Base-by-base conservation (phyloP, 1,140 invertebrate species). In the Caenorhabditis latens region DNA sequence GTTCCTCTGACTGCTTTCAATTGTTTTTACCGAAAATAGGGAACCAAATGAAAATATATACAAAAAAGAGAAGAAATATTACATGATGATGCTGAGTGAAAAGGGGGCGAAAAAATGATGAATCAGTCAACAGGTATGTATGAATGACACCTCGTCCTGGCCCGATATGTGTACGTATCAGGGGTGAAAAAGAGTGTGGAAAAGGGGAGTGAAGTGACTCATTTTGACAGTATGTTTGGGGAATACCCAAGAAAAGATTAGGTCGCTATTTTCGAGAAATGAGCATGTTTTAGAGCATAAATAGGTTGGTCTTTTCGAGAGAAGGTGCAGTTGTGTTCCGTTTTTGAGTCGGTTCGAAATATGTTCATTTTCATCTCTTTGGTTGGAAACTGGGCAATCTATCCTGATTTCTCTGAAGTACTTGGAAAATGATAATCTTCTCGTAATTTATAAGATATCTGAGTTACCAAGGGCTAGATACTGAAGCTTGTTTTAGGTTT, bases 81-180 rank as follows among this genome's bases (percentile, higher is more conserved):
- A 71, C 24, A 71, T 79, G 43, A 79, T 79, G 43, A 6, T 79
- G 71, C 46, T 21, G 42, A 32, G 65, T 21, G 71, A 79, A 75
- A 75, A 67, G 32, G 42, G 65, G 65, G 65, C 21, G 65, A 13
- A 43, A 71, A 71, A 50, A 50, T 50, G 71, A 79, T 79, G 71
- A 79, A 79, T 79, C 71, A 79, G 71, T 79, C 71, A 42, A 79
- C 71, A 79, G 71, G 71, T 79, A 79, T 79, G 71, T 79, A 79
- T 79, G 71, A 79, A 79, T 79, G 71, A 79, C 71, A 79, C 71
- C 71, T 79, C 42, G 61, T 63, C 61, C 61, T 63, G 24, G 61
- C 24, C 11, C 40, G 40, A 48, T 79, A 50, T 79, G 43, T 79
- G 71, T 79, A 79, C 71, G 71, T 79, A 79, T 79, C 71, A 79